phyloP scores from a whole-genome alignment of 2,888 invertebrate species.

The Polydrusus pterygomalis region DNA sequence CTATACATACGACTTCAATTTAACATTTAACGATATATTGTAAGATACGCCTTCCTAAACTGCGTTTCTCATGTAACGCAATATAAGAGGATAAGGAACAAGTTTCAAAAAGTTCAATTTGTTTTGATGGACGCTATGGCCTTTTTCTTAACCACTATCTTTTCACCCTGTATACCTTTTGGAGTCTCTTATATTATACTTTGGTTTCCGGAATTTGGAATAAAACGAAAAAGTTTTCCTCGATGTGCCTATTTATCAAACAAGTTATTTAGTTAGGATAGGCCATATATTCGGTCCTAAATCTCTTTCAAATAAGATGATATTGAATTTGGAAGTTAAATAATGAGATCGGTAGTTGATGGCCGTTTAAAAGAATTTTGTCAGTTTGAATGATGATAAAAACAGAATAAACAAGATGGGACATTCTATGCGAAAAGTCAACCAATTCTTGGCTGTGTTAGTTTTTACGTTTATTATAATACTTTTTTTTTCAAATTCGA shows the following conservation, averaged over 20 bases:
- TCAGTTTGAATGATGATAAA: slow-evolving; percentile 40
- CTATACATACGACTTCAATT: no score
- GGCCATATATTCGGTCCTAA: slow-evolving; percentile 43
- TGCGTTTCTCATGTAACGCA: no score
- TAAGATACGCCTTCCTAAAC: no score
- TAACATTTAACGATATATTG: no score
- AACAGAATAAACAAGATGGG: slow-evolving; percentile 16
- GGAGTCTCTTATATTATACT: neutral
- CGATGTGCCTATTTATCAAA: slow-evolving; percentile 46
- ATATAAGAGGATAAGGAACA: no score
- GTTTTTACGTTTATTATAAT: no score
- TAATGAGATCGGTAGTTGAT: slow-evolving; percentile 46
- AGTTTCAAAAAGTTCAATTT: no score
- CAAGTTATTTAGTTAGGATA: slow-evolving; percentile 47
- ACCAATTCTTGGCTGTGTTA: no score
- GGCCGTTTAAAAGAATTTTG: slow-evolving; percentile 46
- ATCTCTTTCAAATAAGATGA: slow-evolving; percentile 49
- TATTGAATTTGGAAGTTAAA: slow-evolving; percentile 50
- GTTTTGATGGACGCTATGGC: no score
- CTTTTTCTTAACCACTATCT: no score
- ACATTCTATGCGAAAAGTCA: neutral
- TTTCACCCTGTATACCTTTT: neutral
- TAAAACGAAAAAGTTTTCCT: slow-evolving; percentile 23
- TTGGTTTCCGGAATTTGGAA: slow-evolving; percentile 2
- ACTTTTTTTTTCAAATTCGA: no score